Conservation (phyloP, 2,888 invertebrate genomes). For the Drosophila eohydei region DNA sequence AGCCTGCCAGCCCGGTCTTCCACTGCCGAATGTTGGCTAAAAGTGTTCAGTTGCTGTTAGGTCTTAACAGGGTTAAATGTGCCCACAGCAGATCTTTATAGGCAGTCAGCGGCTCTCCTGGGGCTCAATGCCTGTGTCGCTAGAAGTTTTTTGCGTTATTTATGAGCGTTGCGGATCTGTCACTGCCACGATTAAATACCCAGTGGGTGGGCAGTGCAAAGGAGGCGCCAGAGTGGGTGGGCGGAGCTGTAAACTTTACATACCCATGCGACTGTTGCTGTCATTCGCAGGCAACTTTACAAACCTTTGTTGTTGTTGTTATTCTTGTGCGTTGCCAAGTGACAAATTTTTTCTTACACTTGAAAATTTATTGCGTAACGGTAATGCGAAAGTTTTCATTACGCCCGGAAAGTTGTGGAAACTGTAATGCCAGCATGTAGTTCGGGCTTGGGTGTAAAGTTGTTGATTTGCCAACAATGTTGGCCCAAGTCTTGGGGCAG, state of each 20-base stretch:
- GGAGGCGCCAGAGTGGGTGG: not conserved
- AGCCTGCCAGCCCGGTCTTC: conserved; percentile 5
- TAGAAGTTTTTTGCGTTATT: conserved; percentile 60
- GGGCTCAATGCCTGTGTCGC: conserved; percentile 22
- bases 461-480: conserved; percentile 62
- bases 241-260: conserved; percentile 35
- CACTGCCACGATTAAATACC: conserved; percentile 54
- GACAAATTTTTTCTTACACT: conserved; percentile 67
- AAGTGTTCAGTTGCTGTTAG: conserved; percentile 60
- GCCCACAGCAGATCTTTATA: conserved; percentile 28
- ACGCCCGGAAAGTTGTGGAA: conserved; percentile 29
- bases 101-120: not conserved
- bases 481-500: not conserved
- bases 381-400: conserved; percentile 62
- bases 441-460: conserved; percentile 34
- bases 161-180: conserved; percentile 58
- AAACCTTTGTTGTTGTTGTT: conserved; percentile 32
- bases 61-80: conserved; percentile 67
- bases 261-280: conserved; percentile 29
- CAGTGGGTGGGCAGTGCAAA: conserved; percentile 21
- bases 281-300: conserved; percentile 42
- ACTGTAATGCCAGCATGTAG: conserved; percentile 55
- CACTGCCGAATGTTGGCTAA: conserved; percentile 49
- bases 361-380: conserved; percentile 62
- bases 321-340: conserved; percentile 32